Evolutionary conservation across 2,113 vertebrate genomes (phyloP), one percentile per base, ranked within the genome.

Genomic region (Sinocyclocheilus rhinocerous): DNA sequence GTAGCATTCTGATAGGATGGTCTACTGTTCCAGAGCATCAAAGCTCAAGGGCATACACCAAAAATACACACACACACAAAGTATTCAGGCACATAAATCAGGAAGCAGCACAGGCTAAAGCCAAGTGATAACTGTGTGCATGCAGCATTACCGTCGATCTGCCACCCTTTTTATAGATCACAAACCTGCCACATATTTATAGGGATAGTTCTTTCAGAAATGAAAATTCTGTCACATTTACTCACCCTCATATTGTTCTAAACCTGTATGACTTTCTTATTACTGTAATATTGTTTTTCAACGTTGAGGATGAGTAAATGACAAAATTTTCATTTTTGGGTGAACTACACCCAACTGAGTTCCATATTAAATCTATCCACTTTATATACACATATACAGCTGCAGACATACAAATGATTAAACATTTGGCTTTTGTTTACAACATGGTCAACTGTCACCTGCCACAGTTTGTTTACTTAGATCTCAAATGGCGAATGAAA

Each of bases 121-220:
- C 85, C 69, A 78, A 75, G 77, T 70, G 79, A 84, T 36, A 33
- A 57, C 61, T 45, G 63, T 26, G 22, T 73, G 36, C 2, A 55
- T 85, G 87, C 89, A 87, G 89, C 63, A 39, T 59, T 78, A 86
- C 73, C 33, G 89, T 22, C 10, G 80, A 84, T 81, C 70, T 78
- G 65, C 29, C 26, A 67, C 8, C 65, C 6, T 1, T 33, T 69
- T 42, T 48, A 22, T 50, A 13, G 24, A 15, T 48, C 42, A 72
- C 8, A 22, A 22, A 72, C 22, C 9, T 72, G 22, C 4, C 36
- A 9, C 9, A 11, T 42, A 39, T 36, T 70, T 36, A 69, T 70
- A 36, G 29, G 15, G 29, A 70, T 4, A 70, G 7, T 10, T 36
- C 16, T 48, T 11, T 48, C 67, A 33, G 6, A 36, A 70, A 36